Evolutionary conservation across 2,113 vertebrate genomes (phyloP).

Genomic region (Lophochroa leadbeateri): DNA sequence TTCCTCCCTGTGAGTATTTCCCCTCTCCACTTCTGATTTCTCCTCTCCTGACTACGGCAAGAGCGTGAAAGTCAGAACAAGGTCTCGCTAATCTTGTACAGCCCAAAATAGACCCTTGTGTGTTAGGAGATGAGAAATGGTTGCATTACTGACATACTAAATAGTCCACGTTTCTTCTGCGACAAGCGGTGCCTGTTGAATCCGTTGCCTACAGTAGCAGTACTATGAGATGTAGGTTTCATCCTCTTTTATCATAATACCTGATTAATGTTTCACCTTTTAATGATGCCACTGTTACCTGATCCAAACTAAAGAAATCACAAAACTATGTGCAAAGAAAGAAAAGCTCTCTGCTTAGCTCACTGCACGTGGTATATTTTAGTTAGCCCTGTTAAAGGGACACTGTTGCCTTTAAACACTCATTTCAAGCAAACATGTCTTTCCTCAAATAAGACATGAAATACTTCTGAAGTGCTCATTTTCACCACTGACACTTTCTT

Average conservation of each 20-base stretch:
- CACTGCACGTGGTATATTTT: not conserved
- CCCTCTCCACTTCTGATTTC: not conserved
- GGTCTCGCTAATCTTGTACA: not conserved
- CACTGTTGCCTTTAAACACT: not conserved
- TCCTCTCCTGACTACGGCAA: not conserved
- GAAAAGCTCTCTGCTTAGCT: not conserved
- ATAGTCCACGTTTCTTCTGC: not conserved
- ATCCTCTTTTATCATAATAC: not conserved
- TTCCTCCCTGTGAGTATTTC: not conserved
- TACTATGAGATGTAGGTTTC: not conserved
- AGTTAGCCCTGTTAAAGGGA: not conserved
- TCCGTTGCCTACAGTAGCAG: not conserved
- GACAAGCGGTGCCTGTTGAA: not conserved
- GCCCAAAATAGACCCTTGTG: slow-evolving; percentile 31
- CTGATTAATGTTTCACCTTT: not conserved
- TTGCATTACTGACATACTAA: slow-evolving; percentile 53
- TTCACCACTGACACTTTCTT: not conserved
- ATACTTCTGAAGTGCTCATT: not conserved
- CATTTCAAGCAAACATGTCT: not conserved
- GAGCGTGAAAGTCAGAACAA: slow-evolving; percentile 44
- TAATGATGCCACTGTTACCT: slow-evolving; percentile 52
- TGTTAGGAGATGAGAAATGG: slow-evolving; percentile 33
- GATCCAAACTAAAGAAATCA: not conserved
- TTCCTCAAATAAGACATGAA: not conserved
- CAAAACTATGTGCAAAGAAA: not conserved